Percentiles rank a stretch among this genome's conserved stretches.
These are phyloP conservation scores for Tupaia tana DNA, from an alignment of 2,113 vertebrate genomes.

Conservation along the genomic window DNA sequence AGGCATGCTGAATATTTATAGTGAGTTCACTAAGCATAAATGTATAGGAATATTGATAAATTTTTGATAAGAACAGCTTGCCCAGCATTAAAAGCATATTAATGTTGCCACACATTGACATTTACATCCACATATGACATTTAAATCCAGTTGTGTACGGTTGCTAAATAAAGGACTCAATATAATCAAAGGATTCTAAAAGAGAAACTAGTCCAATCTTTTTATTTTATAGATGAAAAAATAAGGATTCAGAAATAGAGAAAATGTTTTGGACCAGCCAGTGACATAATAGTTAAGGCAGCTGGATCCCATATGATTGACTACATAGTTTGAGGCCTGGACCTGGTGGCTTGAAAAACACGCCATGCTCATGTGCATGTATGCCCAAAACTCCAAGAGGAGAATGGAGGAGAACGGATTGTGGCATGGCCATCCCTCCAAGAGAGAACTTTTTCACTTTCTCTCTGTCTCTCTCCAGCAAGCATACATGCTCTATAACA, in stretches of 20 bases:
- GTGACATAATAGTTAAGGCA: too few species aligned
- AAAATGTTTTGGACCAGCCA: neutral
- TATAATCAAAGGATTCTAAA: slow-evolving; percentile 56
- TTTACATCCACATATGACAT: slow-evolving; percentile 48
- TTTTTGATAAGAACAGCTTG: slow-evolving; percentile 55
- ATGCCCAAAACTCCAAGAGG: too few species aligned
- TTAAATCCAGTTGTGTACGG: slow-evolving; percentile 55
- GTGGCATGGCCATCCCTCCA: too few species aligned
- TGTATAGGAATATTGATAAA: slow-evolving; percentile 20
- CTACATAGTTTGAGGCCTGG: too few species aligned
- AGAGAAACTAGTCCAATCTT: slow-evolving; percentile 9
- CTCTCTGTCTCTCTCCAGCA: too few species aligned
- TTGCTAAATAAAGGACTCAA: slow-evolving; percentile 58
- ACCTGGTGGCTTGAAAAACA: too few species aligned
- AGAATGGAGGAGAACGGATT: too few species aligned
- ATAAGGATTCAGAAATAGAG: slow-evolving; percentile 25
- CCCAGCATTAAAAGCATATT: slow-evolving; percentile 52
- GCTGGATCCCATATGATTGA: too few species aligned
- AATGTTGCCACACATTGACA: slow-evolving; percentile 48
- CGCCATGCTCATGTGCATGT: too few species aligned
- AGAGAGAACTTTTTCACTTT: too few species aligned
- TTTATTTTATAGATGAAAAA: slow-evolving; percentile 42
- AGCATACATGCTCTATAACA: too few species aligned
- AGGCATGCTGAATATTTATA: slow-evolving; percentile 44
- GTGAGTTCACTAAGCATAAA: neutral